Evolutionary conservation across 2,797 vertebrate genomes (phyloP).

Genomic region (Danionella dracula): DNA sequence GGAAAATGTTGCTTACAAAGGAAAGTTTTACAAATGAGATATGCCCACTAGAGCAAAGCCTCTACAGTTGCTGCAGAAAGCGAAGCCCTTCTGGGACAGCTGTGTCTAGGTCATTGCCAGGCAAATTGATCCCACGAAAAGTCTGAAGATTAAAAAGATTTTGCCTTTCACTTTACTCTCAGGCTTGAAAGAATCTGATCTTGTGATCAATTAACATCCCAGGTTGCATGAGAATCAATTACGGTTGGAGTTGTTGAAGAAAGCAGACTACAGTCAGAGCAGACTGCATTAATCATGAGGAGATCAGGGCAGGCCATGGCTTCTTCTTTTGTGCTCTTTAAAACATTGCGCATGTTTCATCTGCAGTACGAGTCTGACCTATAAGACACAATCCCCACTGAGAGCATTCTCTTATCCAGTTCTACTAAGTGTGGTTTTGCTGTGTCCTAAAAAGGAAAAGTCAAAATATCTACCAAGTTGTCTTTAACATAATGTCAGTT

Average conservation of each 20-base stretch:
- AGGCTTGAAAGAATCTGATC: constrained; percentile 11
- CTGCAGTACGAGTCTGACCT: too few species aligned
- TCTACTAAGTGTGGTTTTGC: too few species aligned
- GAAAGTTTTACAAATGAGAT: background rate
- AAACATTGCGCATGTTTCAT: too few species aligned
- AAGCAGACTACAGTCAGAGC: background rate
- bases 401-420: too few species aligned
- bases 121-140: constrained; percentile 27
- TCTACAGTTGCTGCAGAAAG: background rate
- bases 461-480: too few species aligned
- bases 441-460: too few species aligned
- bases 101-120: constrained; percentile 14
- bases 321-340: background rate
- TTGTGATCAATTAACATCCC: constrained; percentile 8
- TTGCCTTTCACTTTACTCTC: background rate
- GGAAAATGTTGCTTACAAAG: background rate
- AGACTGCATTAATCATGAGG: background rate
- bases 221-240: constrained; percentile 11
- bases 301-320: background rate
- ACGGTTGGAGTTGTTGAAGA: background rate
- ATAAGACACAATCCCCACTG: too few species aligned
- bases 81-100: constrained; percentile 6
- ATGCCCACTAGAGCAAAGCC: constrained; percentile 5
- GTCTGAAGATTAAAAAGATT: background rate
- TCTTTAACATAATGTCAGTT: too few species aligned